A percentile compares a stretch with the other conserved stretches of the same genome.
These are phyloP conservation scores for Trachemys scripta DNA, from an alignment of 2,113 vertebrate species.

Conservation along the genomic window DNA sequence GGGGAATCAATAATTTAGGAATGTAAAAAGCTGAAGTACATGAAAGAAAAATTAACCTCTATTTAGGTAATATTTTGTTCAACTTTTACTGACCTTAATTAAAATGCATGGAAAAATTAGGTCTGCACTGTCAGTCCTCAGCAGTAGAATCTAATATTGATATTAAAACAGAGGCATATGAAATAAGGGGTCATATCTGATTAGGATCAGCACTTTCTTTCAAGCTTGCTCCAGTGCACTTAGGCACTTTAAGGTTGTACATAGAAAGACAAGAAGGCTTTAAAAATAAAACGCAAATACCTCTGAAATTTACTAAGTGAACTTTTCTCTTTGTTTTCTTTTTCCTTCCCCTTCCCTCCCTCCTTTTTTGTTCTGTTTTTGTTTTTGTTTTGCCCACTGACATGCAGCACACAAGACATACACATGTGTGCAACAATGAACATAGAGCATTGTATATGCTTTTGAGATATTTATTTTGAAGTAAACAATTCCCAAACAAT, in stretches of 20 bases:
- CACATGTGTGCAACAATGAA: not conserved
- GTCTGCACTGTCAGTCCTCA: not conserved
- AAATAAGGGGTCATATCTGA: not conserved
- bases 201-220: conserved; percentile 1
- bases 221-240: not conserved
- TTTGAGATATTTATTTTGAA: not conserved
- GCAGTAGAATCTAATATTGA: not conserved
- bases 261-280: not conserved
- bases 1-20: conserved; percentile 26
- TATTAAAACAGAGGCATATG: conserved; percentile 19
- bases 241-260: not conserved
- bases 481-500: not conserved
- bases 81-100: not conserved
- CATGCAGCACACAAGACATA: not conserved
- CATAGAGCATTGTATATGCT: not conserved
- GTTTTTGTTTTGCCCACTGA: not conserved
- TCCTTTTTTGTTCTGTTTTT: fast-evolving
- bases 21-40: not conserved
- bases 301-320: not conserved
- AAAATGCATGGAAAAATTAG: not conserved
- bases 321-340: not conserved
- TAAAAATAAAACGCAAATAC: not conserved
- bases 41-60: not conserved
- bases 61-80: not conserved
- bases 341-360: not conserved